Percentiles rank a stretch among this genome's conserved stretches.
Evolutionary conservation across 2,888 invertebrate genomes (phyloP).

Genomic region (Pyrrhia umbra): DNA sequence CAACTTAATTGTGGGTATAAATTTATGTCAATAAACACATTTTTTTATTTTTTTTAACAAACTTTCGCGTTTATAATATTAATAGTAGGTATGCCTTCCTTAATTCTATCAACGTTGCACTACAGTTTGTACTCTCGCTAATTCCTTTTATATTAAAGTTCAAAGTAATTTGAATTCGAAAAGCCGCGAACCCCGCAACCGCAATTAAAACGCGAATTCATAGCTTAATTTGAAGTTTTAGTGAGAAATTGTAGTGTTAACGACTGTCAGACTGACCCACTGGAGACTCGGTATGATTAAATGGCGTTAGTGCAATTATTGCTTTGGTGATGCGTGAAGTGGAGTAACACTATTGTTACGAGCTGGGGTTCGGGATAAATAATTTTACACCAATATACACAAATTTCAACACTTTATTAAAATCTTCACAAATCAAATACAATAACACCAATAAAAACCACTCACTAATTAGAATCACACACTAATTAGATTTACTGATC

Average conservation of each 20-base stretch:
- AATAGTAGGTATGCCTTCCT: background rate
- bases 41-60: no score
- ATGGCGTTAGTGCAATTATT: slow-evolving; percentile 19
- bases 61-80: no score
- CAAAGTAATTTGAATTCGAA: slow-evolving; percentile 42
- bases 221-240: slow-evolving; percentile 44
- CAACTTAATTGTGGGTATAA: no score
- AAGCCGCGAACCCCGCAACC: slow-evolving; percentile 27
- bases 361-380: no score
- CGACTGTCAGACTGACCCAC: slow-evolving; percentile 21
- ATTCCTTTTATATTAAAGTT: slow-evolving; percentile 27
- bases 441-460: no score
- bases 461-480: no score
- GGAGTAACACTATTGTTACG: no score
- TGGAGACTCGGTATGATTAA: slow-evolving; percentile 17
- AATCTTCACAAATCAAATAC: no score
- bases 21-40: no score
- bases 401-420: no score
- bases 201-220: slow-evolving; percentile 49
- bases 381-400: no score
- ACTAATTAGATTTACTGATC: no score
- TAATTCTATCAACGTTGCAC: background rate
- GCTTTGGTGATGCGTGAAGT: background rate
- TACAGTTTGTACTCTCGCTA: slow-evolving; percentile 6
- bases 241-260: slow-evolving; percentile 39